Conservation (phyloP, 2,113 vertebrate species). For the Fregata magnificens region DNA sequence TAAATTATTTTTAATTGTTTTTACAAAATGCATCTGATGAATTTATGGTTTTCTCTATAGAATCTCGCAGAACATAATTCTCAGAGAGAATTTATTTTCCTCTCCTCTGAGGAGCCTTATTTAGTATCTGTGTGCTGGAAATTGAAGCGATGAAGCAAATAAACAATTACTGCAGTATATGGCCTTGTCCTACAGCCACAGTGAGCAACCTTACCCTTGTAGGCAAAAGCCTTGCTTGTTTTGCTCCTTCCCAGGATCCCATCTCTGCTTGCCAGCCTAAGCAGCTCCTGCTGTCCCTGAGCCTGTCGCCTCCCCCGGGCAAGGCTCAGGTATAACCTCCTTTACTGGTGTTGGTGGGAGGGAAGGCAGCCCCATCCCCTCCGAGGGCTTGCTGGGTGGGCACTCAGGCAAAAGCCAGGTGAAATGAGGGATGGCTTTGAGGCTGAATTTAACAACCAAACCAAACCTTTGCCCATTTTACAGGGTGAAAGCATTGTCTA, state of each 20-base stretch:
- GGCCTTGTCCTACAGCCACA: neutral
- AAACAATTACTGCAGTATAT: neutral
- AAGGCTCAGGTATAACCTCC: neutral
- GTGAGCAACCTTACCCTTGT: neutral
- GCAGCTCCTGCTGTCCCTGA: neutral
- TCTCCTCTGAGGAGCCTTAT: neutral
- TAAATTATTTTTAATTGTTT: slow-evolving; percentile 42
- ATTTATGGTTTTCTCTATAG: neutral
- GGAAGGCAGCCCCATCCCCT: neutral
- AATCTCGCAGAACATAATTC: neutral
- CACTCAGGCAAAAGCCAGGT: neutral
- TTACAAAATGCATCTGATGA: slow-evolving; percentile 5
- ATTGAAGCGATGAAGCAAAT: neutral
- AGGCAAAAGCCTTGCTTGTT: neutral
- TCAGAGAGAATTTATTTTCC: neutral
- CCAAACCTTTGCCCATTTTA: neutral
- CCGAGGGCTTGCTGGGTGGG: neutral
- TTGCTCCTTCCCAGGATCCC: neutral
- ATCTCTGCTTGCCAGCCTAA: neutral
- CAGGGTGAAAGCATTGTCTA: neutral
- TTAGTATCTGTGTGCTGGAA: neutral
- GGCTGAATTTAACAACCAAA: neutral
- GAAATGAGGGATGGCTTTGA: neutral
- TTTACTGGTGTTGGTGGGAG: neutral
- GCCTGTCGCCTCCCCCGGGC: too few relatives aligned